Conservation (phyloP, 2,888 invertebrate species). For the Chalcis sispes region DNA sequence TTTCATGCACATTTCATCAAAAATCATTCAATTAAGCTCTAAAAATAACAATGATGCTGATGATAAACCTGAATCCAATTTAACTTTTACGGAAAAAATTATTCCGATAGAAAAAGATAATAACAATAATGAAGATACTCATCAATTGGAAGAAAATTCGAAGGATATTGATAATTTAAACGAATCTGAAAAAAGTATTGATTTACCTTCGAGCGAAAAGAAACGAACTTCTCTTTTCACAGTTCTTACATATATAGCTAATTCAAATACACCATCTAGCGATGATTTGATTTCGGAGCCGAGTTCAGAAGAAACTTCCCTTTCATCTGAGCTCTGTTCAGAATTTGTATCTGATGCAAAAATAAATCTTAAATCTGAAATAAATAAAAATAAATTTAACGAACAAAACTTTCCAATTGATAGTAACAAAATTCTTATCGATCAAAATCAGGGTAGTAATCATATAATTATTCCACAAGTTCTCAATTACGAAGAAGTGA, state of each 20-base stretch:
- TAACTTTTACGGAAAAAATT: not conserved
- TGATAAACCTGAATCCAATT: not conserved
- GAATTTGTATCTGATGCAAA: not conserved
- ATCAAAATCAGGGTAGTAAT: constrained; percentile 4
- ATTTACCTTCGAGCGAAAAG: constrained; percentile 42
- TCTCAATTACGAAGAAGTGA: constrained; percentile 8
- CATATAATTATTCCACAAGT: constrained; percentile 22
- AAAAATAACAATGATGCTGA: constrained; percentile 19
- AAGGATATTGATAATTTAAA: constrained; percentile 2
- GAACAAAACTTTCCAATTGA: not conserved
- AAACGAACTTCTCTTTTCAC: constrained; percentile 58
- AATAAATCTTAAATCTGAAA: not conserved
- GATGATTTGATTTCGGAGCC: constrained; percentile 17
- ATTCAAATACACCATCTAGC: constrained; percentile 29
- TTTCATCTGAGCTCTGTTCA: constrained; percentile 29
- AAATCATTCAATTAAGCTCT: constrained; percentile 29
- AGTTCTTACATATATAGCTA: constrained; percentile 54
- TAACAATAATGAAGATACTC: not conserved
- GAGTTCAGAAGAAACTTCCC: constrained; percentile 44
- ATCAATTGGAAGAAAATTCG: not conserved
- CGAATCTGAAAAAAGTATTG: constrained; percentile 12
- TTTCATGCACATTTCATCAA: constrained; percentile 48
- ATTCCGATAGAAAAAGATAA: constrained; percentile 4
- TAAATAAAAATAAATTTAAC: not conserved
- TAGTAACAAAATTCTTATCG: not conserved